Conservation (phyloP, 2,113 vertebrate genomes). For the Chinchilla lanigera region DNA sequence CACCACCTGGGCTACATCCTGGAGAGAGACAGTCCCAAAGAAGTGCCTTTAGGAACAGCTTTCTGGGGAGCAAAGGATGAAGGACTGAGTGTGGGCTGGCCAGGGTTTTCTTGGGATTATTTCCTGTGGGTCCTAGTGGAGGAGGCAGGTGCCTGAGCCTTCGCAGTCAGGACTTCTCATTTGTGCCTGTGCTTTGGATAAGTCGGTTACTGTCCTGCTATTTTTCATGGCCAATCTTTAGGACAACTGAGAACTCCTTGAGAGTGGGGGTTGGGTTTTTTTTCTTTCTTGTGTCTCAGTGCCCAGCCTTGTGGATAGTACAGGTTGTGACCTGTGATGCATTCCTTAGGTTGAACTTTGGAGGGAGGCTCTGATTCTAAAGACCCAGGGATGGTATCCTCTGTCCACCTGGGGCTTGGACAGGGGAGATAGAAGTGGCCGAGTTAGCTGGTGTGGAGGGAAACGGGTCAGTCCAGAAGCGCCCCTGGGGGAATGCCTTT, state of each 20-base stretch:
- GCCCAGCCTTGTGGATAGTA: not conserved
- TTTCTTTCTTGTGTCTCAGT: not conserved
- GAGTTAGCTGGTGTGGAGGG: not conserved
- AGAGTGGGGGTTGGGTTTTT: not conserved
- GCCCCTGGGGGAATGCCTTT: not conserved
- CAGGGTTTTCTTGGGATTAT: not conserved
- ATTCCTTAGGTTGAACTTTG: not conserved
- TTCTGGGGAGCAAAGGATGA: not conserved
- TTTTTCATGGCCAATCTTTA: not conserved
- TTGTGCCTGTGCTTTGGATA: not conserved
- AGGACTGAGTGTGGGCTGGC: not conserved
- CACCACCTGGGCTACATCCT: not conserved
- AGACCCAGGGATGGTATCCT: not conserved
- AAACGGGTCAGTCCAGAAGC: not conserved
- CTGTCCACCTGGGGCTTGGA: not conserved
- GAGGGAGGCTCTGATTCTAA: not conserved
- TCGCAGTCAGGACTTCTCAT: not conserved
- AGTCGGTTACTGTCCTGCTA: accelerated
- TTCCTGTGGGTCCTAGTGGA: not conserved
- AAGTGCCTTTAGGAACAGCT: not conserved
- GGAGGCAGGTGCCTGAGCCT: not conserved
- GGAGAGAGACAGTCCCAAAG: not conserved
- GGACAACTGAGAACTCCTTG: not conserved
- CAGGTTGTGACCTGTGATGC: not conserved
- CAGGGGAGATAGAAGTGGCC: not conserved